Conservation (phyloP, 2,888 invertebrate species). For the Drosophila cyrtoloma region DNA sequence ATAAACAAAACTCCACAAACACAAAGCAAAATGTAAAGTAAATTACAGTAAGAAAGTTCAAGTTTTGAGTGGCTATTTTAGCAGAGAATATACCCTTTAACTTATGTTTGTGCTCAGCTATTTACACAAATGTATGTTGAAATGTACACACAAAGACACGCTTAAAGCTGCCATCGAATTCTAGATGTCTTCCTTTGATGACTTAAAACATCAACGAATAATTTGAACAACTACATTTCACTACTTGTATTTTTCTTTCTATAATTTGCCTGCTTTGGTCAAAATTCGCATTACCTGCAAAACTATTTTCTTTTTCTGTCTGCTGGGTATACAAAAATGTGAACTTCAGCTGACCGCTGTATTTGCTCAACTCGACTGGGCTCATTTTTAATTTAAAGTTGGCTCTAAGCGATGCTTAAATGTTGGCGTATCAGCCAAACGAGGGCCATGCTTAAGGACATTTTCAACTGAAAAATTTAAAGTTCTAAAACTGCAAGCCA, state of each 20-base stretch:
- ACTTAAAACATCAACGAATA: neutral
- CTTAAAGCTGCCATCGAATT: neutral
- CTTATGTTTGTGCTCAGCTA: neutral
- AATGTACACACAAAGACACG: neutral
- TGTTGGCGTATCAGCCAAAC: slow-evolving; percentile 29
- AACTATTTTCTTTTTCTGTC: neutral
- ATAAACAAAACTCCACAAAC: slow-evolving; percentile 45
- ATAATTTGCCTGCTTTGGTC: neutral
- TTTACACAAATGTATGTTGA: neutral
- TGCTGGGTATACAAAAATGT: slow-evolving; percentile 22
- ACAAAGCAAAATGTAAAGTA: neutral
- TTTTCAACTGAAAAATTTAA: slow-evolving; percentile 27
- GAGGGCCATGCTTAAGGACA: slow-evolving; percentile 22
- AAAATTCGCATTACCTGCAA: neutral
- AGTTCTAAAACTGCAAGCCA: slow-evolving; percentile 47
- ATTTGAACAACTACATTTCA: neutral
- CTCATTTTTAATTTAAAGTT: slow-evolving; percentile 40
- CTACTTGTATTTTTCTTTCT: neutral
- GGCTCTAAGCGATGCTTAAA: slow-evolving; percentile 40
- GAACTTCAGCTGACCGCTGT: slow-evolving; percentile 47
- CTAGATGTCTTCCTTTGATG: neutral
- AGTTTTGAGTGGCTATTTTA: neutral
- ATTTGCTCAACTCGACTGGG: slow-evolving; percentile 22
- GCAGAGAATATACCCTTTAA: slow-evolving; percentile 11
- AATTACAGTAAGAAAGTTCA: neutral